phyloP scores from a whole-genome alignment of 2,113 vertebrate genomes.

The Passerina amoena region DNA sequence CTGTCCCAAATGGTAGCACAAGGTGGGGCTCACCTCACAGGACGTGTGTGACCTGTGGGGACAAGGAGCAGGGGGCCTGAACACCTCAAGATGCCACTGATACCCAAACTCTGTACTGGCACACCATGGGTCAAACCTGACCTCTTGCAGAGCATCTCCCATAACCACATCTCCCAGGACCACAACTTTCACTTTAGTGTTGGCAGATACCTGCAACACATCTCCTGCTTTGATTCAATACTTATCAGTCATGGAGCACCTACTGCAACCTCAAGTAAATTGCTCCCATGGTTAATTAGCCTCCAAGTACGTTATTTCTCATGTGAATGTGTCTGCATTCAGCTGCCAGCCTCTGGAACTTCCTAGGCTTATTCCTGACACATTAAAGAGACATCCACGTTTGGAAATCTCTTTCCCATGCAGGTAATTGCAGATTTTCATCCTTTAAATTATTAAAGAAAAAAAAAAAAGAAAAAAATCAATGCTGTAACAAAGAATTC shows the following conservation, averaged over 20 bases:
- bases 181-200: not conserved
- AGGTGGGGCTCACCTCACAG: not conserved
- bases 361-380: not conserved
- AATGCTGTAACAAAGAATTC: not conserved
- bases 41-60: not conserved
- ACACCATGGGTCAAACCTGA: not conserved
- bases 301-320: conserved; percentile 18
- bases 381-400: not conserved
- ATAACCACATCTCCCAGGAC: not conserved
- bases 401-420: not conserved
- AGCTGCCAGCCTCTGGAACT: conserved; percentile 1
- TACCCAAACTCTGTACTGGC: not conserved
- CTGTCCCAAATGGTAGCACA: not conserved
- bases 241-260: not conserved
- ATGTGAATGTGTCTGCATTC: conserved; percentile 1
- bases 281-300: conserved; percentile 20
- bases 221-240: not conserved
- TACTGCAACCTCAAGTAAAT: conserved; percentile 8
- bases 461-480: not conserved
- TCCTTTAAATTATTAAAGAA: not conserved
- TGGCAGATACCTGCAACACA: not conserved
- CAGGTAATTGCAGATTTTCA: not conserved
- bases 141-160: not conserved
- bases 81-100: not conserved
- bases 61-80: not conserved